These are phyloP conservation scores for Euplagia quadripunctaria DNA, from an alignment of 2,888 invertebrate species.

Conservation along the genomic window DNA sequence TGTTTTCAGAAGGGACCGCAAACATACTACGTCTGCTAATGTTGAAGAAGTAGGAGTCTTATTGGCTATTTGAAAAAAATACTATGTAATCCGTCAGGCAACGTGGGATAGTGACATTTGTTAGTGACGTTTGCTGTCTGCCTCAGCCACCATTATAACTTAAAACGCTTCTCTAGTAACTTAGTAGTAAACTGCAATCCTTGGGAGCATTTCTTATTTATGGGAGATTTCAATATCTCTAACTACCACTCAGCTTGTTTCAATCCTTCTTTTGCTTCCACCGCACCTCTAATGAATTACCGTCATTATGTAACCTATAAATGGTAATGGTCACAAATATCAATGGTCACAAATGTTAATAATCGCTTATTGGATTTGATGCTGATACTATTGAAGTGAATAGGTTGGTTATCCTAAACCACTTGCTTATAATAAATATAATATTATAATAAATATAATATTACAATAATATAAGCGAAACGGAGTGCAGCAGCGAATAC, in stretches of 20 bases:
- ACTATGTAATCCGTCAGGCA: constrained; percentile 26
- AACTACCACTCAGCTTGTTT: not conserved
- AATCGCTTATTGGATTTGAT: too few species aligned
- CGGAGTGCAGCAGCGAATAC: too few species aligned
- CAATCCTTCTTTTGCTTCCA: not conserved
- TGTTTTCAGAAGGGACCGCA: constrained; percentile 27
- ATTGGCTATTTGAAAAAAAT: constrained; percentile 23
- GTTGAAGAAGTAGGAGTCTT: constrained; percentile 30
- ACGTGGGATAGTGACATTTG: constrained; percentile 19
- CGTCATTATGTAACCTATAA: too few species aligned
- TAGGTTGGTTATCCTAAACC: too few species aligned
- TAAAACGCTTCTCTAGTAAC: not conserved
- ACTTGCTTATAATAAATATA: too few species aligned
- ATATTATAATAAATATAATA: too few species aligned
- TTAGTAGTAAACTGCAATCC: not conserved
- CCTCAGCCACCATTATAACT: not conserved
- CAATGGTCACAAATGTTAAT: too few species aligned
- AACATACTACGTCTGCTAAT: constrained; percentile 13
- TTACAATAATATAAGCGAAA: too few species aligned
- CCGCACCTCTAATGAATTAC: not conserved
- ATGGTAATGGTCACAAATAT: too few species aligned
- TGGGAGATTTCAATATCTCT: constrained; percentile 9
- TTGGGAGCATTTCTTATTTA: not conserved
- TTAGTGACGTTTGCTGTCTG: not conserved
- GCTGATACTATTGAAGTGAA: too few species aligned